These are phyloP conservation scores for Lasioglossum vierecki DNA, from an alignment of 2,888 invertebrate species.

Conservation along the genomic window DNA sequence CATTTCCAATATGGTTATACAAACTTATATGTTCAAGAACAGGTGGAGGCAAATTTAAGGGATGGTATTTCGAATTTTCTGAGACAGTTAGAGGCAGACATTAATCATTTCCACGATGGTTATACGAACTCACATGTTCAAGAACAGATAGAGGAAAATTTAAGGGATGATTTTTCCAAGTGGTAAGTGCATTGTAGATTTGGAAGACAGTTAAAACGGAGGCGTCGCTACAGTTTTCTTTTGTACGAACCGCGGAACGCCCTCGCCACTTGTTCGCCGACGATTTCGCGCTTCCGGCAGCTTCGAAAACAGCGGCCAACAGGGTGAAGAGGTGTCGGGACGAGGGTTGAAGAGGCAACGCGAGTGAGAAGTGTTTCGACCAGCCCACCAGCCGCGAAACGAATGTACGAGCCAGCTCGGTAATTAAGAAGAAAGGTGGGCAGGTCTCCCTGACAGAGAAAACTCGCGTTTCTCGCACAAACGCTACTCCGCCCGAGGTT, in stretches of 20 bases:
- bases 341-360: constrained; percentile 22
- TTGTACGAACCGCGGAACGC: constrained; percentile 18
- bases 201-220: background rate
- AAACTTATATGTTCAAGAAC: too few relatives aligned
- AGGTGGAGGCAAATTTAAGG: too few relatives aligned
- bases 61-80: too few relatives aligned
- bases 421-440: constrained; percentile 70
- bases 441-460: constrained; percentile 56
- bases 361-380: constrained; percentile 41
- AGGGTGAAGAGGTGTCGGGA: constrained; percentile 24
- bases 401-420: constrained; percentile 57
- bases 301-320: constrained; percentile 13
- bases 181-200: background rate
- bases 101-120: too few relatives aligned
- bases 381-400: constrained; percentile 58
- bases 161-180: too few relatives aligned
- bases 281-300: constrained; percentile 44
- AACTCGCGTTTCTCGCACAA: constrained; percentile 48
- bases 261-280: constrained; percentile 32
- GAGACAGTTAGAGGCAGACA: too few relatives aligned
- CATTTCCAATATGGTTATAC: too few relatives aligned
- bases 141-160: too few relatives aligned
- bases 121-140: too few relatives aligned
- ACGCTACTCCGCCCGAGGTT: background rate
- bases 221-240: background rate